A percentile compares a stretch with the other conserved stretches of the same genome.
Evolutionary conservation across 2,888 invertebrate species (phyloP).

Genomic region (Acrocera orbiculus): DNA sequence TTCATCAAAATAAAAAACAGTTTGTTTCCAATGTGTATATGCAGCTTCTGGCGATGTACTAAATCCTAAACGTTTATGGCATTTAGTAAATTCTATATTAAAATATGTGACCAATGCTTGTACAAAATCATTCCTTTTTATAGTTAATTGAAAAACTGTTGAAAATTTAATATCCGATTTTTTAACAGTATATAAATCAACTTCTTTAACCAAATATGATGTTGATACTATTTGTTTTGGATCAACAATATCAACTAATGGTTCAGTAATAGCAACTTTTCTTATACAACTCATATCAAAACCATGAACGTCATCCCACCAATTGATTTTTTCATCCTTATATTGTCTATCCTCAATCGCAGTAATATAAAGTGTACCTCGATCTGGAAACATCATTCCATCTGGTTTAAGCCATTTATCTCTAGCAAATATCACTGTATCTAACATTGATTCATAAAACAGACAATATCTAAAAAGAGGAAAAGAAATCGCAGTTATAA

Average conservation of each 20-base stretch:
- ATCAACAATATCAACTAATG: conserved; percentile 96
- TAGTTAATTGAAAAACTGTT: conserved; percentile 66
- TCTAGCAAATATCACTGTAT: conserved; percentile 93
- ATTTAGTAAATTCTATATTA: conserved; percentile 98
- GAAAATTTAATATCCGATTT: conserved; percentile 86
- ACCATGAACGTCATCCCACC: conserved; percentile 99
- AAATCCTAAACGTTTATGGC: conserved; percentile 95
- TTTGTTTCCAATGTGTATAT: conserved; percentile 97
- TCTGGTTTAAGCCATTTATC: conserved; percentile 92
- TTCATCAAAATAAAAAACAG: conserved; percentile 95
- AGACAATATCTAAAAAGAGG: conserved; percentile 43
- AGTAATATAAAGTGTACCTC: conserved; percentile 86
- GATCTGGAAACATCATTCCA: conserved; percentile 86
- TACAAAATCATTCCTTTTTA: conserved; percentile 84
- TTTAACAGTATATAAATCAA: conserved; percentile 95
- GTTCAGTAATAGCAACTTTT: conserved; percentile 95
- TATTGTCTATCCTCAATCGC: conserved; percentile 95
- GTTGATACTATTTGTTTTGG: conserved; percentile 97
- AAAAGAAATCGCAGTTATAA: background rate
- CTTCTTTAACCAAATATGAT: conserved; percentile 87
- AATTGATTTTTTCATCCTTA: conserved; percentile 99
- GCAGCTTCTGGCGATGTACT: conserved; percentile 95
- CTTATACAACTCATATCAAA: conserved; percentile 99
- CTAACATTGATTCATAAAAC: conserved; percentile 99
- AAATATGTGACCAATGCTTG: conserved; percentile 98